Conservation (phyloP, 2,888 invertebrate genomes). For the Orchesellides sinensis region DNA sequence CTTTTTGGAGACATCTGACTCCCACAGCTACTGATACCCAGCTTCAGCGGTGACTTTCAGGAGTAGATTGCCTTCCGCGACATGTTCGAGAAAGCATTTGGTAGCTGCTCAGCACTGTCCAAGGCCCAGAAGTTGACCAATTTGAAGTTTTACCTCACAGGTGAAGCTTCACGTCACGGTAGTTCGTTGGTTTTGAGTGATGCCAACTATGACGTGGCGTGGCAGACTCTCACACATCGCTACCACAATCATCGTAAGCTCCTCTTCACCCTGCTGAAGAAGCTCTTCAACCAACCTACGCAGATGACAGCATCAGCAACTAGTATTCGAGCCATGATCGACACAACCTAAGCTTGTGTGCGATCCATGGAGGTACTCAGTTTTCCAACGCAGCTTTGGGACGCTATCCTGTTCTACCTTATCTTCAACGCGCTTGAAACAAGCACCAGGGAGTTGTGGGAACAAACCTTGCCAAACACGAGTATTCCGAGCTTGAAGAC, state of each 20-base stretch:
- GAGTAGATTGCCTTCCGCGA: too few relatives aligned
- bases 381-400: background rate
- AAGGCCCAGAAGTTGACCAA: conserved; percentile 57
- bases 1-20: too few relatives aligned
- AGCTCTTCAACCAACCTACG: conserved; percentile 16
- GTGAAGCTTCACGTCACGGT: conserved; percentile 53
- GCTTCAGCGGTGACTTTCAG: too few relatives aligned
- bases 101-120: conserved; percentile 8
- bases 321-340: conserved; percentile 33
- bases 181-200: conserved; percentile 20
- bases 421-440: conserved; percentile 34
- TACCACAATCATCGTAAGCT: conserved; percentile 57
- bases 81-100: conserved; percentile 42
- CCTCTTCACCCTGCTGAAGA: conserved; percentile 25
- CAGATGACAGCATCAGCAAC: background rate
- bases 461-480: background rate
- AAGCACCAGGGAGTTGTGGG: conserved; percentile 38
- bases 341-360: conserved; percentile 47
- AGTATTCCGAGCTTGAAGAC: background rate
- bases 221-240: conserved; percentile 31
- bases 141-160: conserved; percentile 35
- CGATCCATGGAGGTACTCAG: conserved; percentile 36
- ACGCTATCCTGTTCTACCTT: conserved; percentile 30
- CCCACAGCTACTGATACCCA: too few relatives aligned
- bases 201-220: conserved; percentile 58